Base-by-base conservation (phyloP, 2,113 vertebrate species). In the Triplophysa dalaica region DNA sequence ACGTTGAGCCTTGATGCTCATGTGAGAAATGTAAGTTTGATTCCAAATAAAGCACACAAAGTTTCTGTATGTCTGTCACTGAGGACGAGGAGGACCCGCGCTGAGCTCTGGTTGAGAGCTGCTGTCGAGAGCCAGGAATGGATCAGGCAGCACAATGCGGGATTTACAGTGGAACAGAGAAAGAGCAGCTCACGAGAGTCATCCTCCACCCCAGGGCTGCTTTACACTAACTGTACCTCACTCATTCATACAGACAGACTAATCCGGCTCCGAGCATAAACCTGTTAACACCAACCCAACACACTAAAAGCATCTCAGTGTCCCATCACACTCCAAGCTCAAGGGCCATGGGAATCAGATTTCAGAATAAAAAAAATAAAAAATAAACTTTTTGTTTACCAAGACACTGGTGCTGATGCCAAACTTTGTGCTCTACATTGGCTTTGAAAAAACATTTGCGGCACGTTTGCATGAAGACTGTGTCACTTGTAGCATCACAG, bases 221-320 rank as follows among this genome's bases (percentile, higher is more conserved):
- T 85, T 83, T 85, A 73, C 68, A 83, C 81, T 79, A 76, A 83
- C 85, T 82, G 83, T 81, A 72, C 73, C 77, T 78, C 79, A 67
- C 58, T 67, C 72, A 81, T 83, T 85, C 80, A 70, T 52, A 85
- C 33, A 73, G 67, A 48, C 66, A 77, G 43, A 73, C 83, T 85
- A 87, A 87, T 87, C 85, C 83, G 77, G 81, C 77, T 85, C 76
- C 69, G 64, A 74, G 70, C 61, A 60, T 81, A 86, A 81, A 85
- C 75, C 85, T 82, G 78, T 80, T 65, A 83, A 83, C 68, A 73
- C 65, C 72, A 67, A 50, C 21, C 13, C 50, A 65, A 67, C 69
- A 50, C 41, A 41, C 19, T 73, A 26, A 58, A 16, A 73, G 26
- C 52, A 21, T 73, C n/a, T 41, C 33, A 0, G n/a, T 60, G 54